Base-by-base conservation (phyloP, 2,888 invertebrate species). In the Hoplodrina ambigua region DNA sequence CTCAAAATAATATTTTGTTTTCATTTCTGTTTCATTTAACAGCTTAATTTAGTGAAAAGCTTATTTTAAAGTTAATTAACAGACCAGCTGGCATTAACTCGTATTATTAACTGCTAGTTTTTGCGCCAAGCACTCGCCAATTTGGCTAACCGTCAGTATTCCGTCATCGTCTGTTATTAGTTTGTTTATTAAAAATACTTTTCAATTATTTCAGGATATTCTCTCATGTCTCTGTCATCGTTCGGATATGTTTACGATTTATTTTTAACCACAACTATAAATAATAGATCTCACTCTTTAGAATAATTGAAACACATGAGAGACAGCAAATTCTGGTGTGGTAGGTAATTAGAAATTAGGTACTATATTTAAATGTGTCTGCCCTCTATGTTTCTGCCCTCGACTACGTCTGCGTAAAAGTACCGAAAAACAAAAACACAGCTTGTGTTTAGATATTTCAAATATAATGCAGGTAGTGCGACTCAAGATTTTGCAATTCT, bases 151-250 rank as follows among this genome's bases (percentile, higher is more conserved):
- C 7, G 7, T 75, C 69, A 55, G 57, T 46, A 44, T 75, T 80
- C 60, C 54, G 76, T 77, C 77, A 80, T 41, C 69, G n/a, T 58
- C 64, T 17, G 37, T 30, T 68, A 53, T 80, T 60, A 55, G 54
- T 64, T 75, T 80, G 76, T 69, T 69, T 80, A 68, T 79, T 61
- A 20, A 33, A 25, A 53, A 54, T 44, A 17, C 10, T 52, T 68
- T 75, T 65, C 41, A 56, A 69, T 61, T 80, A 80, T 77, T 80
- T 80, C 64, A 50, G 54, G 20, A 44, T 69, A 69, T 77, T 75
- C 55, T 37, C 50, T 81, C 81, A 80, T 54, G 37, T 44, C n/a
- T 66, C 52, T 63, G 70, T 71, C 82, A 62, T 75, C 68, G 13
- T 25, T 72, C 17, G 44, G 46, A 4, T 46, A 64, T 64, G 55